A percentile compares a stretch with the other conserved stretches of the same genome.
Evolutionary conservation across 2,888 invertebrate species (phyloP).

Genomic region (Pandemis corylana): DNA sequence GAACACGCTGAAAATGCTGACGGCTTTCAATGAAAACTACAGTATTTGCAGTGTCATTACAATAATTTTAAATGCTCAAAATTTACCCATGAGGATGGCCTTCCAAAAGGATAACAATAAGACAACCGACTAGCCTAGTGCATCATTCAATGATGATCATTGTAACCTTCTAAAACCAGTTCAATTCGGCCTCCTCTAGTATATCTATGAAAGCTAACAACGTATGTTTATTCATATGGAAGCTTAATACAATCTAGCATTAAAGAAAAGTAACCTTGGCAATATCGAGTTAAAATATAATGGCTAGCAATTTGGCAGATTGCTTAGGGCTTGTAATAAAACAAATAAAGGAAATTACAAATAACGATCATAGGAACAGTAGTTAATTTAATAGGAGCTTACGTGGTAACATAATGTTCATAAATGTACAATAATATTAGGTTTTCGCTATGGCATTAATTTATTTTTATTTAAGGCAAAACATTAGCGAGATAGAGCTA

Average conservation of each 20-base stretch:
- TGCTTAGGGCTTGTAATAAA: slow-evolving; percentile 14
- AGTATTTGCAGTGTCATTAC: neutral
- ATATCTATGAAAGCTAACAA: neutral
- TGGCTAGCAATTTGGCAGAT: slow-evolving; percentile 29
- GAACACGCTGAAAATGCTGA: neutral
- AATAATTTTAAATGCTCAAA: too few species aligned
- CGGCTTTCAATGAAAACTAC: neutral
- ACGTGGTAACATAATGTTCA: neutral
- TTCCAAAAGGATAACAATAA: too few species aligned
- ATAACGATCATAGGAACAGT: slow-evolving; percentile 17
- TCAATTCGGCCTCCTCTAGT: neutral
- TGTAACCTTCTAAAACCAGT: neutral
- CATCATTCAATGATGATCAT: neutral
- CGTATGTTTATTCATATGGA: neutral
- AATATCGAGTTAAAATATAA: slow-evolving; percentile 14
- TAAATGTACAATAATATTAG: neutral
- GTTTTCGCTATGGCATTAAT: slow-evolving; percentile 1
- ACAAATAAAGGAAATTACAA: slow-evolving; percentile 21
- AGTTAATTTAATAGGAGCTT: neutral
- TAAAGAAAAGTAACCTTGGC: slow-evolving; percentile 24
- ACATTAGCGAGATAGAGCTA: neutral
- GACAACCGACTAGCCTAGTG: too few species aligned
- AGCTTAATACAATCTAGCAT: neutral
- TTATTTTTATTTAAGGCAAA: neutral
- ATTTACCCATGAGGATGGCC: too few species aligned